These are phyloP conservation scores for Magallana ariakensis DNA, from an alignment of 1,140 invertebrate species.

Conservation along the genomic window DNA sequence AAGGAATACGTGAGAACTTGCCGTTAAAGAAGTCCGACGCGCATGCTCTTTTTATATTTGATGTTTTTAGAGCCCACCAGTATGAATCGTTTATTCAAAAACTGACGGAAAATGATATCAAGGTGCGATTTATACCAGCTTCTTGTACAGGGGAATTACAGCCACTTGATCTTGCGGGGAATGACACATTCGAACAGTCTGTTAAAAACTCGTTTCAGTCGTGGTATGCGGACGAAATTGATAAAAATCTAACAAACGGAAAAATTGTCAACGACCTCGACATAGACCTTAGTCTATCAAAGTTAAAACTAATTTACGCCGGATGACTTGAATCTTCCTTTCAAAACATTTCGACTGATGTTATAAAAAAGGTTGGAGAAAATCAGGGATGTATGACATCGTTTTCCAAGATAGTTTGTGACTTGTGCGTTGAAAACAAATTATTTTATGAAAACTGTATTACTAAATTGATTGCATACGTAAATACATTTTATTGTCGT, in stretches of 20 bases:
- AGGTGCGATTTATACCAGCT: conserved; percentile 32
- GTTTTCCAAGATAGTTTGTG: too few species aligned
- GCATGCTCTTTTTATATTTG: conserved; percentile 35
- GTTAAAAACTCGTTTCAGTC: background rate
- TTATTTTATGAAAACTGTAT: too few species aligned
- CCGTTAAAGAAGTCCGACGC: too few species aligned
- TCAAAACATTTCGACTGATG: background rate
- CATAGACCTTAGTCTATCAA: background rate
- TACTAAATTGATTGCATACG: too few species aligned
- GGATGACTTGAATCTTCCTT: background rate
- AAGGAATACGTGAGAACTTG: too few species aligned
- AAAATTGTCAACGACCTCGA: background rate
- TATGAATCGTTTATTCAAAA: conserved; percentile 6
- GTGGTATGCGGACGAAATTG: too few species aligned
- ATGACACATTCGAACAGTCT: conserved; percentile 24
- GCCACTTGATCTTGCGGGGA: conserved; percentile 31
- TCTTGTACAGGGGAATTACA: conserved; percentile 38
- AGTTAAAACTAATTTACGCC: background rate
- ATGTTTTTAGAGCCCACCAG: conserved; percentile 38
- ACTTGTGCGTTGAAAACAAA: too few species aligned
- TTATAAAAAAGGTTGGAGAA: too few species aligned
- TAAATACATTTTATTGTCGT: too few species aligned
- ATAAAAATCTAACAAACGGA: too few species aligned
- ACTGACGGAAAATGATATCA: conserved; percentile 36
- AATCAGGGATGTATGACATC: too few species aligned